These are phyloP conservation scores for Casuarius casuarius DNA, from an alignment of 2,113 vertebrate genomes.

Conservation along the genomic window DNA sequence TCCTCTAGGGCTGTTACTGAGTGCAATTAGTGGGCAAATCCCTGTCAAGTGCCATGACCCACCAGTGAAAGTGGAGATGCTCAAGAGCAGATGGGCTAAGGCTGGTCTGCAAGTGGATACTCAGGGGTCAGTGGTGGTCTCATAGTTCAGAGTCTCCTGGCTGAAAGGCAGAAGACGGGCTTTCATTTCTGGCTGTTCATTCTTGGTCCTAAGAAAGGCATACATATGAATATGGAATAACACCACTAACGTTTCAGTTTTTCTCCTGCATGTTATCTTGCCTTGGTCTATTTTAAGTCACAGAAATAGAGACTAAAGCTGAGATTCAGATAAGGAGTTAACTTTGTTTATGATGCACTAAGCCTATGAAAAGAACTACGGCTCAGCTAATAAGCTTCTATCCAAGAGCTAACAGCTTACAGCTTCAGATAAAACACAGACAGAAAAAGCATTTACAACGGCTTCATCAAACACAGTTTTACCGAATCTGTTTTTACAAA, in stretches of 20 bases:
- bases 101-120: too few species aligned
- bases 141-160: accelerated
- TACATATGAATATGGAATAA: accelerated
- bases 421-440: constrained; percentile 19
- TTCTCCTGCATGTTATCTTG: neutral
- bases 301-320: neutral
- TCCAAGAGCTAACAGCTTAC: neutral
- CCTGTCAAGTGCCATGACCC: too few species aligned
- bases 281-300: neutral
- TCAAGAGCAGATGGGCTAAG: too few species aligned
- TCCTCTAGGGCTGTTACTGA: too few species aligned
- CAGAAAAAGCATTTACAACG: neutral
- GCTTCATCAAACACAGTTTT: neutral
- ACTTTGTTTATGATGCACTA: constrained; percentile 5
- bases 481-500: neutral
- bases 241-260: accelerated
- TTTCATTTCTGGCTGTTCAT: neutral
- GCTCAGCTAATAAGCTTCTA: neutral
- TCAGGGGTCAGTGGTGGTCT: neutral
- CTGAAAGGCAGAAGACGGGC: neutral
- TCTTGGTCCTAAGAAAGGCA: neutral
- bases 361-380: neutral
- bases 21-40: too few species aligned
- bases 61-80: too few species aligned
- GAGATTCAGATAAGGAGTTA: neutral